Base-by-base conservation (phyloP, 2,888 invertebrate species). In the Helleia helle region DNA sequence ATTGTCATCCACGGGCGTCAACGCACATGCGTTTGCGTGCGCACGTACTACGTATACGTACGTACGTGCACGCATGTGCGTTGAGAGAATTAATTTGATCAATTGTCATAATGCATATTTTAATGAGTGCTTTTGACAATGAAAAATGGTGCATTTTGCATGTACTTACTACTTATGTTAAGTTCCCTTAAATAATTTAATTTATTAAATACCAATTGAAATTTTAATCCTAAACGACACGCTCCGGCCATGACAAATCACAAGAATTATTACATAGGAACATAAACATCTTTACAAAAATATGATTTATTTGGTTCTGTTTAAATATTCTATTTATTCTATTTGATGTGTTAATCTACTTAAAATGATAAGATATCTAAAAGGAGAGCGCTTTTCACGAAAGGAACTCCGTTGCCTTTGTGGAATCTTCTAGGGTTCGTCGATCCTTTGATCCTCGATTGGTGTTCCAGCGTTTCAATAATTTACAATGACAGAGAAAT, bases 271-370 rank as follows among this genome's bases (percentile, higher is more conserved):
- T 55, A 56, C 59, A 56, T 71, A 76, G 76, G 76, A 76, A 76
- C 76, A 71, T 67, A 66, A 65, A 59, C 47, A 51, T 55, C 56
- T 46, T 58, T 64, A 71, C 67, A 74, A 72, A 74, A 76, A 73
- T 71, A 71, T 66, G 59, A 56, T 51, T 59, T 59, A 65, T 73
- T 73, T 73, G 73, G 65, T 70, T 63, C 62, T 64, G 62, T 65
- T 56, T 60, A 47, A 47, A 45, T 45, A 50, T 41, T 41, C 48
- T 51, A 52, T 50, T 36, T 48, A 37, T 40, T 47, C 30, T 48
- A 53, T 46, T 30, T 42, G n/a, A 38, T 37, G 31, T 26, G 41
- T 53, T 40, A 47, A 34, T 49, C 38, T 38, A 48, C 38, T 42
- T 27, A 36, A 41, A 29, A 41, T 38, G 36, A 50, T 46, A 46